These are phyloP conservation scores for Holcopasites calliopsidis DNA, from an alignment of 1,140 invertebrate species.

Conservation along the genomic window DNA sequence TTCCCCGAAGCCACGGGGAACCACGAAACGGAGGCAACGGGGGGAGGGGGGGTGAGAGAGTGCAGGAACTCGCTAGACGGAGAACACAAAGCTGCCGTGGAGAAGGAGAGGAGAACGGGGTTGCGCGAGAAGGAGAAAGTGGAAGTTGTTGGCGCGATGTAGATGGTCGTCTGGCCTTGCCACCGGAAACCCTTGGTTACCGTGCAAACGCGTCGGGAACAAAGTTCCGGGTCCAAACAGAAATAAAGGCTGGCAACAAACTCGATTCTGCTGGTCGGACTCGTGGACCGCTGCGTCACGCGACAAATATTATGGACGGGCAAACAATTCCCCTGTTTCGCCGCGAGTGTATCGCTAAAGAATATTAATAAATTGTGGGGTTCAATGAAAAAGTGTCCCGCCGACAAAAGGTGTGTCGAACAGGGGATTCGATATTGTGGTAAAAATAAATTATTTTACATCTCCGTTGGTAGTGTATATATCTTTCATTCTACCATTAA, in stretches of 20 bases:
- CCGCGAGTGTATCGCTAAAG: no score
- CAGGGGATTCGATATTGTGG: no score
- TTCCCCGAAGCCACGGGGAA: constrained; percentile 34
- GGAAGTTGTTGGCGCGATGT: constrained; percentile 2
- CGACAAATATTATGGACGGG: constrained; percentile 12
- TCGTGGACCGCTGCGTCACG: not conserved
- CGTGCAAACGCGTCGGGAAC: constrained; percentile 51
- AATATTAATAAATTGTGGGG: no score
- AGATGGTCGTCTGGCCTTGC: constrained; percentile 14
- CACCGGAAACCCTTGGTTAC: constrained; percentile 29
- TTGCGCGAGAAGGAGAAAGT: not conserved
- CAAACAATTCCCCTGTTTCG: not conserved
- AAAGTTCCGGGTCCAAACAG: constrained; percentile 58
- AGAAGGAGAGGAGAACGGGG: not conserved
- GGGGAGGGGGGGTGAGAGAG: not conserved
- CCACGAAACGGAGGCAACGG: not conserved
- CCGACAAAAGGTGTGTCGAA: no score
- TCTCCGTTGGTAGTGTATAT: no score
- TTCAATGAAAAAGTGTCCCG: no score
- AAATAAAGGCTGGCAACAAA: constrained; percentile 58
- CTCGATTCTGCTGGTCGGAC: constrained; percentile 51
- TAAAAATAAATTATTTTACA: no score
- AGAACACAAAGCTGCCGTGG: not conserved
- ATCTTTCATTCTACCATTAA: no score
- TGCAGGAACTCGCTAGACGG: not conserved